Conservation (phyloP, 2,888 invertebrate species). For the Marasmarcha lunaedactyla region DNA sequence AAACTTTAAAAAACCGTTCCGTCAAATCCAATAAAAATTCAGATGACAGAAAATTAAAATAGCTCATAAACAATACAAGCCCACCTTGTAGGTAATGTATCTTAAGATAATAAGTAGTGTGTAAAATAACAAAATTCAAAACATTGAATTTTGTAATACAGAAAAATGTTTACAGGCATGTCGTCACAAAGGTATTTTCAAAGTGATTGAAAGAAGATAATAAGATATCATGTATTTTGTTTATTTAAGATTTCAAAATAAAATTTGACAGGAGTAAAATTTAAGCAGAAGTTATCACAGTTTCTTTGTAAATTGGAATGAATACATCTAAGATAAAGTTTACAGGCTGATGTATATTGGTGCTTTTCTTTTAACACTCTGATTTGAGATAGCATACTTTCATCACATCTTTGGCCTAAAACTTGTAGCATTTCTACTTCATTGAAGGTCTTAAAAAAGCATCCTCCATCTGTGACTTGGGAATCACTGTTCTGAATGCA, state of each 20-base stretch:
- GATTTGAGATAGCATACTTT: constrained; percentile 30
- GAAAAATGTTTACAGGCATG: no score
- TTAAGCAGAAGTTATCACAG: constrained; percentile 38
- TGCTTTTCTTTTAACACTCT: constrained; percentile 30
- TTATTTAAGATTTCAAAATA: constrained; percentile 16
- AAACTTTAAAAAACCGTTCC: no score
- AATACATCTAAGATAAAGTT: constrained; percentile 24
- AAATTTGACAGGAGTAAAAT: constrained; percentile 53
- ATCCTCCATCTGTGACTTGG: constrained; percentile 70
- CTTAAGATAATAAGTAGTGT: no score
- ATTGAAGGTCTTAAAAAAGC: constrained; percentile 74
- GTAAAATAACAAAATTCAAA: no score
- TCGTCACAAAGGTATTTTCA: no score
- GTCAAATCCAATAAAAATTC: no score
- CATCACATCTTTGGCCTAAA: constrained; percentile 22
- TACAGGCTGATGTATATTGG: constrained; percentile 38
- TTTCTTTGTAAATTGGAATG: constrained; percentile 14
- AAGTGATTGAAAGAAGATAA: no score
- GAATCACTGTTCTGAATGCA: constrained; percentile 66
- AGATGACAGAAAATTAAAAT: no score
- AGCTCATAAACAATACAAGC: no score
- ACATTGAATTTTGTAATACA: no score
- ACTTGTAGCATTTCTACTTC: constrained; percentile 36
- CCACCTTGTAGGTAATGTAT: no score
- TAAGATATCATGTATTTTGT: background rate